These are phyloP conservation scores for Leiothrix lutea DNA, from an alignment of 2,113 vertebrate species.

Conservation along the genomic window DNA sequence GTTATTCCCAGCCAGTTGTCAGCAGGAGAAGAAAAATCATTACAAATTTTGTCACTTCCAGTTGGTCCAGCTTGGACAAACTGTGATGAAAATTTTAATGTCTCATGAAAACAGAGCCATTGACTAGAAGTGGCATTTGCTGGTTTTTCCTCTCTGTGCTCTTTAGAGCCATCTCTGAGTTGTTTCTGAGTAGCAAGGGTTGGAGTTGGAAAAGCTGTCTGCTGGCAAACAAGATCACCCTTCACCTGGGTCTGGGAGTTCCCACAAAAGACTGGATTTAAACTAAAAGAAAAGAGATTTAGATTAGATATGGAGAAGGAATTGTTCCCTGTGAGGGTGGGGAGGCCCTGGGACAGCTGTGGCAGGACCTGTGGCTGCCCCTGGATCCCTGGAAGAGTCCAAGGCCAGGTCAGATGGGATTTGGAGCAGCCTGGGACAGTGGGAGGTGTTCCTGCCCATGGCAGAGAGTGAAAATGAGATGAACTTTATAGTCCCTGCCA, in stretches of 20 bases:
- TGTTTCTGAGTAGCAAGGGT: not conserved
- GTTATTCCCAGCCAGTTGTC: slow-evolving; percentile 12
- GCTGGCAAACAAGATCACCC: not conserved
- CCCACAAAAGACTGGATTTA: not conserved
- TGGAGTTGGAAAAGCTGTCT: not conserved
- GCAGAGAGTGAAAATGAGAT: accelerated
- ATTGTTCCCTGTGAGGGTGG: not conserved
- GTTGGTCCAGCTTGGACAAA: slow-evolving; percentile 42
- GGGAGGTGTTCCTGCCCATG: not conserved
- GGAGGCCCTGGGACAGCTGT: not conserved
- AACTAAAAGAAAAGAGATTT: not conserved
- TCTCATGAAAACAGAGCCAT: slow-evolving; percentile 14
- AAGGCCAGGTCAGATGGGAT: accelerated
- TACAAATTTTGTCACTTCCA: slow-evolving; percentile 14
- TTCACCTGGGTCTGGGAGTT: not conserved
- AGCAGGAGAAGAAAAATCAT: not conserved
- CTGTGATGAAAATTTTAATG: slow-evolving; percentile 10
- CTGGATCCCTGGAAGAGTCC: not conserved
- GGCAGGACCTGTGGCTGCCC: not conserved
- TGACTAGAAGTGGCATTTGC: not conserved
- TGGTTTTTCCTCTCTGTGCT: not conserved
- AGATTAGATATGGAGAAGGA: not conserved
- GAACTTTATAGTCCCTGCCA: not conserved
- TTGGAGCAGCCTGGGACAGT: not conserved
- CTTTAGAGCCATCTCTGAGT: not conserved